phyloP scores from a whole-genome alignment of 2,888 invertebrate species.

The Brenthis hecate region DNA sequence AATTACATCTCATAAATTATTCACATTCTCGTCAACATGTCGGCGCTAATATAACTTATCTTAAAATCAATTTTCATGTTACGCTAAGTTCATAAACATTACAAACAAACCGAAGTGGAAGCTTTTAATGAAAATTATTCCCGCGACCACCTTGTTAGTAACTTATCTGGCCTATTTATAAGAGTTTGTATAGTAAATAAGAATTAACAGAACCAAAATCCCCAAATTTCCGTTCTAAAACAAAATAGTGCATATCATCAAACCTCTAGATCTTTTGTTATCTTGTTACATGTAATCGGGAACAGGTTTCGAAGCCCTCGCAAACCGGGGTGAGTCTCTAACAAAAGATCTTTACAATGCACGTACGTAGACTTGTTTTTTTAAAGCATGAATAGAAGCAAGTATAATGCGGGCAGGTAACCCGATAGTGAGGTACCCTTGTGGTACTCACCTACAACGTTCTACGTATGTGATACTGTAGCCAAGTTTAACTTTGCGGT shows the following conservation, averaged over 20 bases:
- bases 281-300: constrained; percentile 50
- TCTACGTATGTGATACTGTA: constrained; percentile 30
- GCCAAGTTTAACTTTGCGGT: constrained; percentile 38
- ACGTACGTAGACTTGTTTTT: constrained; percentile 54
- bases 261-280: constrained; percentile 53
- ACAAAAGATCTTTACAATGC: constrained; percentile 58
- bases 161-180: too few relatives aligned
- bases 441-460: constrained; percentile 37
- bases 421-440: constrained; percentile 39
- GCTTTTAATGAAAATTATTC: too few relatives aligned
- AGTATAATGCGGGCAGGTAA: constrained; percentile 53
- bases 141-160: too few relatives aligned
- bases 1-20: constrained; percentile 41
- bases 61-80: constrained; percentile 15
- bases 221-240: constrained; percentile 3
- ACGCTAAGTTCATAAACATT: neutral
- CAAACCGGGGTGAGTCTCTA: constrained; percentile 54
- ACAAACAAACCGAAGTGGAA: neutral
- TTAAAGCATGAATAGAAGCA: constrained; percentile 58
- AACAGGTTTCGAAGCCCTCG: constrained; percentile 63
- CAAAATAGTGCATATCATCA: constrained; percentile 25
- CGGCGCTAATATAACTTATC: constrained; percentile 24
- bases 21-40: constrained; percentile 35
- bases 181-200: too few relatives aligned
- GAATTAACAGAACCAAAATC: neutral